Percentiles rank a stretch among this genome's conserved stretches.
phyloP scores from a whole-genome alignment of 2,888 invertebrate genomes.

The Rhagium mordax region DNA sequence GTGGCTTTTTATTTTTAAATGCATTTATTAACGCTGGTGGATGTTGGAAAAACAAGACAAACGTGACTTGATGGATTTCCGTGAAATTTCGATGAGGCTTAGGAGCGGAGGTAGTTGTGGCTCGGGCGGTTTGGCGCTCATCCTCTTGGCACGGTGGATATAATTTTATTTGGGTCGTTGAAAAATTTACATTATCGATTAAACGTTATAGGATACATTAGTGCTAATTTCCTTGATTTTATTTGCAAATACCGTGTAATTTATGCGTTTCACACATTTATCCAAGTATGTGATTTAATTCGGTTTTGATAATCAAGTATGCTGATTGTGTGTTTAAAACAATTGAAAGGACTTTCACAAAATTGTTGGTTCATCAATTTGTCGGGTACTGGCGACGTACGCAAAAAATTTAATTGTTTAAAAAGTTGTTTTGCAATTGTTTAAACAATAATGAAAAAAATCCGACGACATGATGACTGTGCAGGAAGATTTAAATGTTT shows the following conservation, averaged over 20 bases:
- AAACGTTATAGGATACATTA: slow-evolving; percentile 18
- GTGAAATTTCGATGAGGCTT: background rate
- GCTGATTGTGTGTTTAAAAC: slow-evolving; percentile 50
- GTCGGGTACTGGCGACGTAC: slow-evolving; percentile 34
- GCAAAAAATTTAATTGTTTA: slow-evolving; percentile 48
- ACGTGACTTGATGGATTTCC: background rate
- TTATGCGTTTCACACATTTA: slow-evolving; percentile 44
- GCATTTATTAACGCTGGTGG: slow-evolving; percentile 40
- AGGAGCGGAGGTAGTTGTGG: background rate
- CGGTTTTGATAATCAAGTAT: slow-evolving; percentile 49
- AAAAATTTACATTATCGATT: slow-evolving; percentile 17
- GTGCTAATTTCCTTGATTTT: slow-evolving; percentile 30
- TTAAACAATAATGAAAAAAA: slow-evolving; percentile 35
- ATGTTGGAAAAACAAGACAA: slow-evolving; percentile 30
- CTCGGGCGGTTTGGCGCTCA: background rate
- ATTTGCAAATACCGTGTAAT: slow-evolving; percentile 31
- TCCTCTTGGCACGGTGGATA: background rate
- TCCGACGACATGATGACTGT: slow-evolving; percentile 17
- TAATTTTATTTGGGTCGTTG: background rate
- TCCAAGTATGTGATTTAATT: slow-evolving; percentile 47
- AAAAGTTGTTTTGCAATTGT: slow-evolving; percentile 46
- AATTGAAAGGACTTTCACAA: slow-evolving; percentile 49
- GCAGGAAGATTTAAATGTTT: slow-evolving; percentile 37
- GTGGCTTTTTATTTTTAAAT: slow-evolving; percentile 45
- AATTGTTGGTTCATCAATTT: slow-evolving; percentile 48